phyloP scores from a whole-genome alignment of 2,113 vertebrate genomes.

The cattle (Bos taurus) region DNA sequence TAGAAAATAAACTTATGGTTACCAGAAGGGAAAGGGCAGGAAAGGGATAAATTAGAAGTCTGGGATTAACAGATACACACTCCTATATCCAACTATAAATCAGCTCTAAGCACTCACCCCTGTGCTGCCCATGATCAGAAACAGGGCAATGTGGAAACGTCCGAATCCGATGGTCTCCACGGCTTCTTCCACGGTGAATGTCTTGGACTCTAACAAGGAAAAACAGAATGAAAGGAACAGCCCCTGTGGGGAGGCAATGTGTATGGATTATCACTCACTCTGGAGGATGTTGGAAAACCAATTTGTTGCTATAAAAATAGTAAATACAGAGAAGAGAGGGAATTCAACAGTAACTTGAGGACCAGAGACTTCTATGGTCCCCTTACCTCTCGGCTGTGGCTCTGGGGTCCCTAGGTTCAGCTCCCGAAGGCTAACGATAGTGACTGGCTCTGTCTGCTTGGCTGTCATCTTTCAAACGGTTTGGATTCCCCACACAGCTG shows the following conservation, averaged over 20 bases:
- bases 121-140: constrained; percentile 94
- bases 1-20: neutral
- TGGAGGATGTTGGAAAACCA: neutral
- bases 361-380: rapidly evolving
- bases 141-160: constrained; percentile 90
- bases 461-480: constrained; percentile 61
- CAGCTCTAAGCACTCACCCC: constrained; percentile 80
- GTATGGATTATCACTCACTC: neutral
- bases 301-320: neutral
- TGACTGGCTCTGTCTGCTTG: constrained; percentile 46
- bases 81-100: neutral
- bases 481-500: neutral
- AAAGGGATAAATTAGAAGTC: neutral
- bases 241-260: no score
- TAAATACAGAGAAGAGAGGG: neutral
- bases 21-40: neutral
- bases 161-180: constrained; percentile 95
- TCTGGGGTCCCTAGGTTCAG: constrained; percentile 52
- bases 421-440: constrained; percentile 67
- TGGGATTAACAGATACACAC: neutral
- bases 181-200: constrained; percentile 91
- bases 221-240: neutral
- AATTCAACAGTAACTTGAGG: neutral
- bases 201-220: constrained; percentile 78
- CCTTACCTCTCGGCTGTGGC: constrained; percentile 67